These are phyloP conservation scores for Parasteatoda lunata DNA, from an alignment of 2,888 invertebrate genomes.

Conservation along the genomic window DNA sequence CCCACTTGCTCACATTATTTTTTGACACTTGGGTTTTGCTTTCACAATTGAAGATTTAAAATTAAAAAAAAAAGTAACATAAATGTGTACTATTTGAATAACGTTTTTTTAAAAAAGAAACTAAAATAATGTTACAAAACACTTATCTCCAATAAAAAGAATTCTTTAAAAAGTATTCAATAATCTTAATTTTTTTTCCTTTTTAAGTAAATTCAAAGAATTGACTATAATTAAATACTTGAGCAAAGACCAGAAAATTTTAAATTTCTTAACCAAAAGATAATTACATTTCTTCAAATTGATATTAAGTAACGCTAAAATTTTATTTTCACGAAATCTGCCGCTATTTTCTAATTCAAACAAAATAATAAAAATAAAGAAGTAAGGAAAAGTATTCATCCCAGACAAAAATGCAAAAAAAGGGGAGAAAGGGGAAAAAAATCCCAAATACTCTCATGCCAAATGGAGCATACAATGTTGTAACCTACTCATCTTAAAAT, in stretches of 20 bases:
- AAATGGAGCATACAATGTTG: slow-evolving; percentile 18
- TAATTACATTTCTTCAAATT: not conserved
- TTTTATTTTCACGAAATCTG: not conserved
- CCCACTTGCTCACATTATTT: no score
- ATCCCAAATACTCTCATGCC: slow-evolving; percentile 22
- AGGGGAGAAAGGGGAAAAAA: slow-evolving; percentile 10
- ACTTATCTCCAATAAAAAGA: no score
- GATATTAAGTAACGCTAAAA: not conserved
- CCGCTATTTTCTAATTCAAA: not conserved
- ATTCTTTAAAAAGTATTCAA: no score
- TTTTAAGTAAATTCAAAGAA: not conserved
- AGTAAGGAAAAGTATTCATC: not conserved
- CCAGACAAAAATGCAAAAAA: not conserved
- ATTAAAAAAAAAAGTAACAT: no score
- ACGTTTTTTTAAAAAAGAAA: no score
- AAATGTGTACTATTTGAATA: no score
- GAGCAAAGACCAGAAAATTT: not conserved
- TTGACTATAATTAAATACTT: not conserved
- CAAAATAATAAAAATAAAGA: not conserved
- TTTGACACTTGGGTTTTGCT: no score
- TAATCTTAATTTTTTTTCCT: no score
- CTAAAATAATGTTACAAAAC: no score
- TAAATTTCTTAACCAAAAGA: not conserved
- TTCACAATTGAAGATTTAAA: no score
- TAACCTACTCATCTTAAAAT: slow-evolving; percentile 45